These are phyloP conservation scores for Ditula angustiorana DNA, from an alignment of 2,888 invertebrate species.

Conservation along the genomic window DNA sequence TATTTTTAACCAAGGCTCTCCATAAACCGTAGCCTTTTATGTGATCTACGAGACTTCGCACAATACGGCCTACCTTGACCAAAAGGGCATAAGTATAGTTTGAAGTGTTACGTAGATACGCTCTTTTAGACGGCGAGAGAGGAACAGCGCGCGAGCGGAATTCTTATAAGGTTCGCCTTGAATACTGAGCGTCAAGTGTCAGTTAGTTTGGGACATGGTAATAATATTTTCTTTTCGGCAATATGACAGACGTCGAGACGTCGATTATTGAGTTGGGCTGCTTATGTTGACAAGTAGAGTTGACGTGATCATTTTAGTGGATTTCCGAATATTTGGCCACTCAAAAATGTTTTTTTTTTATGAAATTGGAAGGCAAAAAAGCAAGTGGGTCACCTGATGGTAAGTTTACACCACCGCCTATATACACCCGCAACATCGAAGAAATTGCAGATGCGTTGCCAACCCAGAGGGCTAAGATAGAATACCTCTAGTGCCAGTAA, in stretches of 20 bases:
- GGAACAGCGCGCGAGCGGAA: conserved; percentile 34
- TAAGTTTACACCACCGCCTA: too few relatives aligned
- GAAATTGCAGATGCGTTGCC: too few relatives aligned
- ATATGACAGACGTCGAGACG: conserved; percentile 36
- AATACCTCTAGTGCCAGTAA: too few relatives aligned
- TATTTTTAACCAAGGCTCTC: conserved; percentile 32
- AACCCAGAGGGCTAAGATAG: too few relatives aligned
- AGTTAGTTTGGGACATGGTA: conserved; percentile 38
- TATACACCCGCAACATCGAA: too few relatives aligned
- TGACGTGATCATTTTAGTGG: conserved; percentile 1
- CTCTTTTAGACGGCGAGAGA: neutral
- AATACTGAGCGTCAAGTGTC: conserved; percentile 41
- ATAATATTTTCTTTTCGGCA: conserved; percentile 38
- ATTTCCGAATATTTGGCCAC: neutral
- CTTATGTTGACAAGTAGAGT: conserved; percentile 10
- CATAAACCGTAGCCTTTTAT: conserved; percentile 43
- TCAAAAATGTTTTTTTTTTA: neutral
- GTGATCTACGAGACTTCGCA: conserved; percentile 42
- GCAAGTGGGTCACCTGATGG: too few relatives aligned
- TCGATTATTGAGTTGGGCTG: conserved; percentile 34
- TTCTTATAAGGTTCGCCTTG: conserved; percentile 39
- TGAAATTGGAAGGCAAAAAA: too few relatives aligned
- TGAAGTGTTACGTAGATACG: conserved; percentile 3
- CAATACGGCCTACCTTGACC: conserved; percentile 24
- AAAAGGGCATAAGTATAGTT: conserved; percentile 28